These are phyloP conservation scores for Microctonus aethiopoides DNA, from an alignment of 2,888 invertebrate species.

Conservation along the genomic window DNA sequence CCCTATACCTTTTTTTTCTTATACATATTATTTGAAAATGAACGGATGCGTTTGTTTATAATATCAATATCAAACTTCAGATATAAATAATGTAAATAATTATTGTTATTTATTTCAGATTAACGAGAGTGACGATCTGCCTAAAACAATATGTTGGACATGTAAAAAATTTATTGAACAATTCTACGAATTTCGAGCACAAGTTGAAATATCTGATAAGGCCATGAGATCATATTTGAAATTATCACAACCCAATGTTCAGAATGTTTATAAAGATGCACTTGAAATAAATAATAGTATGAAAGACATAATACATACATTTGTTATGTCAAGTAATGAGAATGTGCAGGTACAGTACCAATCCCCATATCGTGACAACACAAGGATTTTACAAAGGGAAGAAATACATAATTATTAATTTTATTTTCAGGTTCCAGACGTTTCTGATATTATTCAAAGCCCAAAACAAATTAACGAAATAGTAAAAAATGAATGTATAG, in stretches of 20 bases:
- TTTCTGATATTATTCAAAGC: not conserved
- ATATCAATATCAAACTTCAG: not conserved
- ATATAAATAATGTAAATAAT: not conserved
- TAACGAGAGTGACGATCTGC: constrained; percentile 50
- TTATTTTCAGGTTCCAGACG: not conserved
- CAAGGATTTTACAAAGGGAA: no score
- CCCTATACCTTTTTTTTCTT: not conserved
- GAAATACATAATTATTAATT: not conserved
- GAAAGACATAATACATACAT: constrained; percentile 11
- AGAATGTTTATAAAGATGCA: not conserved
- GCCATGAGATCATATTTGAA: constrained; percentile 49
- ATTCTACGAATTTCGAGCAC: constrained; percentile 52
- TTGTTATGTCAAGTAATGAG: not conserved
- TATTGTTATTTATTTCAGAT: constrained; percentile 50
- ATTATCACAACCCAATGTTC: not conserved
- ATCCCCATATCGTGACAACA: no score
- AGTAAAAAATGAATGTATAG: constrained; percentile 27
- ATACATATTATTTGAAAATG: not conserved
- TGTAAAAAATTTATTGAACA: constrained; percentile 51
- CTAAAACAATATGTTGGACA: constrained; percentile 48
- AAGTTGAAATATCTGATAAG: constrained; percentile 53
- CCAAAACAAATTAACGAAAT: constrained; percentile 27
- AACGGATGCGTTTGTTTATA: constrained; percentile 32
- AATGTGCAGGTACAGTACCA: constrained; percentile 9
- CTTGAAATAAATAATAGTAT: not conserved